Conservation (phyloP, 2,888 invertebrate genomes). For the Cremastinae sp. region DNA sequence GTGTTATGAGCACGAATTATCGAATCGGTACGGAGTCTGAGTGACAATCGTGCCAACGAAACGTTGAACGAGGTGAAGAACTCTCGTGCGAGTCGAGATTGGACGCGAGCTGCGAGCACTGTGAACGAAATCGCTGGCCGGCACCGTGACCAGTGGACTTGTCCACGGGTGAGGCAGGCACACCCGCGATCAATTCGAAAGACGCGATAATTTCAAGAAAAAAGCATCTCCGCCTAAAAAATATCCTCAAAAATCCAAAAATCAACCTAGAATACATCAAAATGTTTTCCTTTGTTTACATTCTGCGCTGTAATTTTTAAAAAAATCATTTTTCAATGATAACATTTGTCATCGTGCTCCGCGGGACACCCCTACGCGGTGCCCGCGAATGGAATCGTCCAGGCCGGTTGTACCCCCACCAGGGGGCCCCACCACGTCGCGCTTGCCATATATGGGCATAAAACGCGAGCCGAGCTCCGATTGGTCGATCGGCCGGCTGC, state of each 20-base stretch:
- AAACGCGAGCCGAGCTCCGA: constrained; percentile 85
- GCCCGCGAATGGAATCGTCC: constrained; percentile 74
- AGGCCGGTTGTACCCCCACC: constrained; percentile 80
- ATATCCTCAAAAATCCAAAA: not conserved
- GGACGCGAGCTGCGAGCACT: constrained; percentile 75
- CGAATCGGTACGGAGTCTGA: constrained; percentile 31
- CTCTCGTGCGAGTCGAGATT: constrained; percentile 59
- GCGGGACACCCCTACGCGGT: constrained; percentile 63
- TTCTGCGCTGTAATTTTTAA: too few species aligned
- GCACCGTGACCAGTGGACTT: constrained; percentile 72
- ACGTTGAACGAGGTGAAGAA: constrained; percentile 56
- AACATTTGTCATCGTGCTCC: constrained; percentile 12
- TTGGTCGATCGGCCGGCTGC: constrained; percentile 85
- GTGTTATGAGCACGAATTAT: constrained; percentile 43
- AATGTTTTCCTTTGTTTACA: too few species aligned
- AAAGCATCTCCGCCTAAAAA: constrained; percentile 16
- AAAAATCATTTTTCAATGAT: constrained; percentile 27
- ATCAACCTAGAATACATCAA: not conserved
- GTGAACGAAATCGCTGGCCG: constrained; percentile 74
- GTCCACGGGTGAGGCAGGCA: constrained; percentile 65
- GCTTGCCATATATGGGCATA: constrained; percentile 92
- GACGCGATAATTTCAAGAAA: not conserved
- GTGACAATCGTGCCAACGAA: constrained; percentile 50
- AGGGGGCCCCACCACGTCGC: constrained; percentile 83
- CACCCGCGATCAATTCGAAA: constrained; percentile 11